Conservation (phyloP, 2,113 vertebrate species). For the Mormyrus lacerda region DNA sequence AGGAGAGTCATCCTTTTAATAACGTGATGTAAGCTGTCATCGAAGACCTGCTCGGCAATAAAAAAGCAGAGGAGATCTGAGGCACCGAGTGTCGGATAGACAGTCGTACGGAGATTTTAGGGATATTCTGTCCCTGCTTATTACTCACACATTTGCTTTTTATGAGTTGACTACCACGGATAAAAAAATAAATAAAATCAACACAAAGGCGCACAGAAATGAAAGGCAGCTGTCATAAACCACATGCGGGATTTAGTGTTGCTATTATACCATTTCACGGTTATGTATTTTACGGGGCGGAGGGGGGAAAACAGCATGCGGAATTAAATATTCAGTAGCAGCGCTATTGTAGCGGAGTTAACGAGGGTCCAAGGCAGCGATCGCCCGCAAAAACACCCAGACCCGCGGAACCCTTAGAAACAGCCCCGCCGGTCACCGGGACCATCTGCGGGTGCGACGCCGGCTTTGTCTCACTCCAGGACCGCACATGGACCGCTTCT, state of each 20-base stretch:
- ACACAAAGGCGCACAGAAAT: neutral
- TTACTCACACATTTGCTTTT: neutral
- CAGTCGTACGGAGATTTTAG: neutral
- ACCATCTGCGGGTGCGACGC: neutral
- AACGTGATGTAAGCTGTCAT: constrained; percentile 18
- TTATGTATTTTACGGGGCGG: neutral
- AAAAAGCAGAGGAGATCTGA: neutral
- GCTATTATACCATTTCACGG: neutral
- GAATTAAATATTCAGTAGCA: neutral
- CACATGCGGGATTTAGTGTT: neutral
- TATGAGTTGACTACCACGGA: neutral
- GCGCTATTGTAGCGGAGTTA: neutral
- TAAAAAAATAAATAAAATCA: neutral
- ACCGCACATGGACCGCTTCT: constrained; percentile 63
- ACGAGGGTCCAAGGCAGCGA: neutral
- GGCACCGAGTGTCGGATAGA: neutral
- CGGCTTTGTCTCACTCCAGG: neutral
- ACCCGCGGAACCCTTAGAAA: neutral
- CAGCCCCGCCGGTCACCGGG: neutral
- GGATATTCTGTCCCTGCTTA: constrained; percentile 1
- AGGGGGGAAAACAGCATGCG: neutral
- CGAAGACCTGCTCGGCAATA: neutral
- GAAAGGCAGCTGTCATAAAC: neutral
- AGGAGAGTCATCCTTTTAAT: constrained; percentile 6
- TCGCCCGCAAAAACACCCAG: neutral